Evolutionary conservation across 1,140 invertebrate genomes (phyloP).

Genomic region (Parasteatoda tepidariorum): DNA sequence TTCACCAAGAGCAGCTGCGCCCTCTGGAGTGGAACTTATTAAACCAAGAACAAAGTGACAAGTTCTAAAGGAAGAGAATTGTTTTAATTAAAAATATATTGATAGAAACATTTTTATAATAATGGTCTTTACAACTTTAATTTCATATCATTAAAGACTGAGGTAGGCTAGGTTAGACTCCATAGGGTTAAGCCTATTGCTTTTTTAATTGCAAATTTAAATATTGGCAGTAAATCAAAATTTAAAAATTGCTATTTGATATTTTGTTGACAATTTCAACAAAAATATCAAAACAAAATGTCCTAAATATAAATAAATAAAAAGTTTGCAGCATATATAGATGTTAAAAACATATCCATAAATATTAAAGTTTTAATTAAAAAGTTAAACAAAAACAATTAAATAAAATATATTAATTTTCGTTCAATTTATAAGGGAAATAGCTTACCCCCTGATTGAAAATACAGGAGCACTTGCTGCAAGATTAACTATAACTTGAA

Average conservation of each 20-base stretch:
- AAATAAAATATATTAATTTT: background rate
- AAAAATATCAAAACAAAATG: too few species aligned
- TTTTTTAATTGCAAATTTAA: too few species aligned
- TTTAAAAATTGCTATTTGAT: too few species aligned
- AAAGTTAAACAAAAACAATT: background rate
- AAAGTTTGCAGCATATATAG: too few species aligned
- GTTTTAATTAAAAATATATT: background rate
- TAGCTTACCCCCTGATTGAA: slow-evolving; percentile 78
- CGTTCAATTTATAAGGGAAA: background rate
- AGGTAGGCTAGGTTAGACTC: too few species aligned
- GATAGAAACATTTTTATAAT: too few species aligned
- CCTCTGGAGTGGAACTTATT: slow-evolving; percentile 82
- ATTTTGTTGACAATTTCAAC: too few species aligned
- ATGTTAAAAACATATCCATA: background rate
- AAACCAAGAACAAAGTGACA: slow-evolving; percentile 89
- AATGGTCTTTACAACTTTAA: too few species aligned
- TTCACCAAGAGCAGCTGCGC: slow-evolving; percentile 80
- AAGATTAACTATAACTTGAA: slow-evolving; percentile 76
- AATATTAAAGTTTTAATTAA: background rate
- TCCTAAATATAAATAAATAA: too few species aligned
- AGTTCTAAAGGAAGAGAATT: slow-evolving; percentile 71
- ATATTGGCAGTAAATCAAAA: too few species aligned
- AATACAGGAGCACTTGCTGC: slow-evolving; percentile 84
- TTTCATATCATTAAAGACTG: too few species aligned
- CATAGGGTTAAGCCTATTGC: too few species aligned